A percentile compares a stretch with the other conserved stretches of the same genome.
Evolutionary conservation across 1,140 invertebrate species (phyloP).

Genomic region (Goniozus legneri): DNA sequence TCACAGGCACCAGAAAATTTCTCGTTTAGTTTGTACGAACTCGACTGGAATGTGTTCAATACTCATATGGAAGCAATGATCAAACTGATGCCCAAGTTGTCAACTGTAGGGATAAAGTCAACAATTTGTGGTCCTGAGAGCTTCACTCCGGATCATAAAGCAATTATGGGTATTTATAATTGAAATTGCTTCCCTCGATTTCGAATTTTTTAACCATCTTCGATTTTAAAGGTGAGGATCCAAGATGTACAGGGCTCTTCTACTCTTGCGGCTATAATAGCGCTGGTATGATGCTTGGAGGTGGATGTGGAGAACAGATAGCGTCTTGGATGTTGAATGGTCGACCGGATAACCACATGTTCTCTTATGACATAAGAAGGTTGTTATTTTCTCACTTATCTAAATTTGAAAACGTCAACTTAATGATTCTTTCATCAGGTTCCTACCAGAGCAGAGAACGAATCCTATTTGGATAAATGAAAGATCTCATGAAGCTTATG

Average conservation of each 20-base stretch:
- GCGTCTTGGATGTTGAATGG: slow-evolving; percentile 81
- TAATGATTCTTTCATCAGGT: slow-evolving; percentile 48
- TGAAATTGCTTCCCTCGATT: slow-evolving; percentile 5
- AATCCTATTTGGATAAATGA: slow-evolving; percentile 73
- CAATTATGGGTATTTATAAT: slow-evolving; percentile 68
- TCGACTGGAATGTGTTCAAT: slow-evolving; percentile 82
- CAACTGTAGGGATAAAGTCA: slow-evolving; percentile 74
- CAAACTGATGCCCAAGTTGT: slow-evolving; percentile 70
- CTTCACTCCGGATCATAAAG: slow-evolving; percentile 88
- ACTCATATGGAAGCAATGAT: slow-evolving; percentile 70
- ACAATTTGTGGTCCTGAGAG: slow-evolving; percentile 83
- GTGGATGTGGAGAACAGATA: slow-evolving; percentile 79
- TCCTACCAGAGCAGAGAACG: slow-evolving; percentile 66
- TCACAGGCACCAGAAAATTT: slow-evolving; percentile 69
- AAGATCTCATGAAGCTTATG: slow-evolving; percentile 82
- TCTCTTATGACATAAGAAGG: slow-evolving; percentile 75
- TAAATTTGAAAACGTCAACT: neutral
- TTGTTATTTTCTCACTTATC: slow-evolving; percentile 12
- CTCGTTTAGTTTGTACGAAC: slow-evolving; percentile 77
- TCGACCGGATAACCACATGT: slow-evolving; percentile 80
- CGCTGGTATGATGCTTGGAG: slow-evolving; percentile 85
- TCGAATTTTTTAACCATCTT: neutral
- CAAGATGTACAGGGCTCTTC: slow-evolving; percentile 62
- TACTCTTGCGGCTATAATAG: slow-evolving; percentile 87
- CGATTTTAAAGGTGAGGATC: slow-evolving; percentile 54